Evolutionary conservation across 2,888 invertebrate species (phyloP).

Genomic region (Scaptomyza polygonia): DNA sequence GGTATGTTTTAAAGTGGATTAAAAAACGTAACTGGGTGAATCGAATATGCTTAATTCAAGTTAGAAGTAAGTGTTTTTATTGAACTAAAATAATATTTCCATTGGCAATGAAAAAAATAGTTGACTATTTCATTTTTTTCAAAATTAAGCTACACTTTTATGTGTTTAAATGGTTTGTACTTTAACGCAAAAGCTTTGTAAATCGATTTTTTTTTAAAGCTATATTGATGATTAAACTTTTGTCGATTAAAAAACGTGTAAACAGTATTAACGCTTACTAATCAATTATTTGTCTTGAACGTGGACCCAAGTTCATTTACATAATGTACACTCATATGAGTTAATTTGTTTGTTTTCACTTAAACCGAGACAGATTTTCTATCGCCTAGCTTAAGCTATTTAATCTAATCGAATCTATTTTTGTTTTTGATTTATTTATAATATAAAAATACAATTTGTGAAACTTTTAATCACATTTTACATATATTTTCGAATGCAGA

Average conservation of each 20-base stretch:
- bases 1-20: conserved; percentile 41
- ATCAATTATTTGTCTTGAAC: conserved; percentile 50
- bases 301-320: conserved; percentile 46
- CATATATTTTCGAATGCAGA: neutral
- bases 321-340: conserved; percentile 4
- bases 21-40: neutral
- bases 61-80: neutral
- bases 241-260: conserved; percentile 19
- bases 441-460: too few species aligned
- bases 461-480: neutral
- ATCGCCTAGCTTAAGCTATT: neutral
- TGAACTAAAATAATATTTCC: too few species aligned
- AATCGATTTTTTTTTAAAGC: conserved; percentile 41
- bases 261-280: conserved; percentile 20
- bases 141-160: too few species aligned
- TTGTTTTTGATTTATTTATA: neutral
- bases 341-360: neutral
- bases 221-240: conserved; percentile 27
- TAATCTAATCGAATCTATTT: conserved; percentile 14
- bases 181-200: neutral
- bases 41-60: neutral
- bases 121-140: too few species aligned
- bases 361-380: neutral
- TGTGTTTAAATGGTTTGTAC: neutral
- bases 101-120: too few species aligned